Percentiles rank a stretch among this genome's conserved stretches.
Conservation (phyloP, 2,888 invertebrate genomes). For the Oscheius sp. region DNA sequence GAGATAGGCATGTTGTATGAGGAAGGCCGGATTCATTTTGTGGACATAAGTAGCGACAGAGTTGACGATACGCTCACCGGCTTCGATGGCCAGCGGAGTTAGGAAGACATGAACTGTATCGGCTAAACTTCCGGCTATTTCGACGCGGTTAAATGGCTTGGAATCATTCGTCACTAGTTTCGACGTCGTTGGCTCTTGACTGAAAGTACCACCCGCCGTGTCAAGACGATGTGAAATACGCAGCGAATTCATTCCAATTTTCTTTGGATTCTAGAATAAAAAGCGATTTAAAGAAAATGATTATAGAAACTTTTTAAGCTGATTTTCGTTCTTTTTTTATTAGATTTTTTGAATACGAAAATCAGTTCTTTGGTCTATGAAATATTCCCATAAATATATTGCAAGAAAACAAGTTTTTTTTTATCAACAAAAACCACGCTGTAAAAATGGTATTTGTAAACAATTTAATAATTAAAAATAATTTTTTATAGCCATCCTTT, state of each 20-base stretch:
- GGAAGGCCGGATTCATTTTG: slow-evolving; percentile 54
- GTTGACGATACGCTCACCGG: slow-evolving; percentile 45
- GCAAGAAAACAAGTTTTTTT: no score
- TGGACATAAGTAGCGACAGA: slow-evolving; percentile 34
- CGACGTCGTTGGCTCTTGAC: no score
- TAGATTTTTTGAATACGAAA: no score
- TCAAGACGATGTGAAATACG: slow-evolving; percentile 23
- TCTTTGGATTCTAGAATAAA: slow-evolving; percentile 4
- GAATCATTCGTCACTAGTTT: background rate
- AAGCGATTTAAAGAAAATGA: background rate
- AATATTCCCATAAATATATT: no score
- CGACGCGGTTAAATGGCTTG: slow-evolving; percentile 6
- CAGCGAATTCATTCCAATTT: slow-evolving; percentile 30
- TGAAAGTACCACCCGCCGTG: no score
- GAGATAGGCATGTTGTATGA: slow-evolving; percentile 59
- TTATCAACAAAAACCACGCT: no score
- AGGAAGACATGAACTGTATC: slow-evolving; percentile 47
- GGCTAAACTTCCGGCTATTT: slow-evolving; percentile 20
- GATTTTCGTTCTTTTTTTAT: no score
- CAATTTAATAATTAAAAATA: no score
- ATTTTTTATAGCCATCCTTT: no score
- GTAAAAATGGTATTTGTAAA: no score
- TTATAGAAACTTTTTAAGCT: background rate
- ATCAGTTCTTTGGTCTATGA: no score
- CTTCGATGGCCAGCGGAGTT: slow-evolving; percentile 61